Base-by-base conservation (phyloP, 2,113 vertebrate genomes). In the Hippocampus mohnikei region DNA sequence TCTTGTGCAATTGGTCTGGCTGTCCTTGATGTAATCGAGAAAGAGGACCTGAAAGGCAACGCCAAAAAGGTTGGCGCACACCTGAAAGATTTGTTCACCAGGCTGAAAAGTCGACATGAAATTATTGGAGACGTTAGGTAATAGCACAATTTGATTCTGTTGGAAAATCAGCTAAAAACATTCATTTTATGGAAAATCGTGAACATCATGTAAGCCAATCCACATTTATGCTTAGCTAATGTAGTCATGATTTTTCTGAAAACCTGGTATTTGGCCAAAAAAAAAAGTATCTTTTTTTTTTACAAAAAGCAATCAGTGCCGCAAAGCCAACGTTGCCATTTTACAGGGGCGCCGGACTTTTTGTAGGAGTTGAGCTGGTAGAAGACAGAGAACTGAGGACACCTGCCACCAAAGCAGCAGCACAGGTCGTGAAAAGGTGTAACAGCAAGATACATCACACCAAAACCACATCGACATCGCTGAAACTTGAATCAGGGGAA, bases 121-220 rank as follows among this genome's bases (percentile, higher is more conserved):
- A 85, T 96, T 68, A 94, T 98, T 25, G 96, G 96, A 2, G 94
- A 98, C 68, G 88, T 98, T 79, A 94, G 97, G 96, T 98, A 87
- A 80, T 82, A 16, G 53, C 37, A 4, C 21, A 20, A 4, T 12
- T 11, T 12, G 23, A 12, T 55, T 23, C 7, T 52, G 52, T 10
- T 23, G 53, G 5, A 50, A 50, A 20, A 18, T 50, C 48, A 20
- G 13, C 16, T 3, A 20, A 50, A 50, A 50, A 4, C 7, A 20
- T 50, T 50, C 18, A 20, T 50, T 50, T 50, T 20, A 7, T 20
- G 48, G 18, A 20, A 18, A 46, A 12, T 16, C 8, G 13, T 46
- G 44, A 15, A 16, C 44, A 46, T 46, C 12, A 46, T 20, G 18
- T 20, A 6, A 50, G 5, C 48, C 0, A 55, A 55, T 23, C 52